Conservation (phyloP, 2,797 vertebrate genomes). For the Acipenser ruthenus region DNA sequence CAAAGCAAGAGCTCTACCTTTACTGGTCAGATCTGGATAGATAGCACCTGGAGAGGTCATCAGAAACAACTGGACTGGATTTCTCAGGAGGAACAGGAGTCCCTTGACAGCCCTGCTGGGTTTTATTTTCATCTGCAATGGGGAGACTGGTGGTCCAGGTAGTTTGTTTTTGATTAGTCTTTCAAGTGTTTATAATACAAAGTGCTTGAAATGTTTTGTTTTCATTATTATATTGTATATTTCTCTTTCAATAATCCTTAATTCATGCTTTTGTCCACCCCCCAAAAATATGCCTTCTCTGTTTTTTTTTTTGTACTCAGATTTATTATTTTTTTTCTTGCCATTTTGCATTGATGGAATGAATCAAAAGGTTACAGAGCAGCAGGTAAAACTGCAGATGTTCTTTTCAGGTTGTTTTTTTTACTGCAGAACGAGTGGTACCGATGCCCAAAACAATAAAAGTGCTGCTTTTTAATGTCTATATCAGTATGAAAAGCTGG, state of each 20-base stretch:
- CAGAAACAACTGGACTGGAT: not conserved
- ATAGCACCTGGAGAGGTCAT: not conserved
- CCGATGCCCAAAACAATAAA: constrained; percentile 27
- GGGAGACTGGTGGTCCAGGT: too few relatives aligned
- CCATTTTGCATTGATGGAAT: too few relatives aligned
- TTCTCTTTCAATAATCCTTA: too few relatives aligned
- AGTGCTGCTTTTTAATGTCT: constrained; percentile 28
- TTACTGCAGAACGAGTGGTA: not conserved
- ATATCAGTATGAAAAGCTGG: constrained; percentile 51
- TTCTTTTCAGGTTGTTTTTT: not conserved
- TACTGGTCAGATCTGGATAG: not conserved
- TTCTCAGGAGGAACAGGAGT: not conserved
- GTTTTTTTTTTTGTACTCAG: too few relatives aligned
- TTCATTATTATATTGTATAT: too few relatives aligned
- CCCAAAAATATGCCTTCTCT: too few relatives aligned
- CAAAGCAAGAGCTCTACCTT: not conserved
- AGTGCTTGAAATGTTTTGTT: too few relatives aligned
- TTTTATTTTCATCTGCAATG: too few relatives aligned
- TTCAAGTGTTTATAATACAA: too few relatives aligned
- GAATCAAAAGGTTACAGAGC: not conserved
- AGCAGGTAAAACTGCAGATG: not conserved
- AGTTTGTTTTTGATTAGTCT: too few relatives aligned
- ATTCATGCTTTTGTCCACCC: too few relatives aligned
- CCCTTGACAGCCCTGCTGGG: not conserved
- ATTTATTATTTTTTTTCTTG: too few relatives aligned